Evolutionary conservation across 2,113 vertebrate genomes (phyloP), one percentile per base, ranked within the genome.

Genomic region (Cyphomyrus plagiostoma): DNA sequence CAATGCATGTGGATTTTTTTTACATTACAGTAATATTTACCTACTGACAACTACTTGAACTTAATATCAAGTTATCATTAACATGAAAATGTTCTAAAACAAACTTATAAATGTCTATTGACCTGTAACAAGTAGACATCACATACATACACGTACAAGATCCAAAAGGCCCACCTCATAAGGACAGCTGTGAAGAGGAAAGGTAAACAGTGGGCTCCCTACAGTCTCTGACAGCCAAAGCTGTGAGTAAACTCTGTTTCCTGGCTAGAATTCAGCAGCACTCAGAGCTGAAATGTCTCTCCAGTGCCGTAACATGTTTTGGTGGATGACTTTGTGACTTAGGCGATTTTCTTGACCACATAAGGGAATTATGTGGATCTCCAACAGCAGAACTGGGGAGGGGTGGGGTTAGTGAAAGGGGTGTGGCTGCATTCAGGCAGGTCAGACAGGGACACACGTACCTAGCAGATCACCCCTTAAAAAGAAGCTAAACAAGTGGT

Each of bases 301-400:
- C 58, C 35, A 46, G 88, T 82, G 56, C 52, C 82, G 80, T 88
- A 89, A 56, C 42, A 42, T 82, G 88, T 83, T 89, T 89, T 15
- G 35, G 8, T 26, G 70, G 35, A 77, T 91, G 88, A 90, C 82
- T 90, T 90, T 39, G 58, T 90, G 88, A 90, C 86, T 90, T 89
- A 88, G 80, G 50, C 80, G 23, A 77, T 83, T 77, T 84, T 88
- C 87, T 80, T 92, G 90, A 89, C 92, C 91, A 91, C 91, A 93
- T 91, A 93, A 91, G 91, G 90, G 46, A 85, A 90, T 88, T 30
- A 35, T 77, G 88, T 74, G 53, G 85, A 50, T 88, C 84, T 30
- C 66, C 15, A 30, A 13, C 35, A 62, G 56, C 4, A 35, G 15
- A 42, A 42, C 74, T 62, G 62, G 62, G 26, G n/a, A 26, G 62